Percentiles rank a stretch among this genome's conserved stretches.
Evolutionary conservation across 2,113 vertebrate genomes (phyloP).

Genomic region (Pseudorhombus dupliciocellatus): DNA sequence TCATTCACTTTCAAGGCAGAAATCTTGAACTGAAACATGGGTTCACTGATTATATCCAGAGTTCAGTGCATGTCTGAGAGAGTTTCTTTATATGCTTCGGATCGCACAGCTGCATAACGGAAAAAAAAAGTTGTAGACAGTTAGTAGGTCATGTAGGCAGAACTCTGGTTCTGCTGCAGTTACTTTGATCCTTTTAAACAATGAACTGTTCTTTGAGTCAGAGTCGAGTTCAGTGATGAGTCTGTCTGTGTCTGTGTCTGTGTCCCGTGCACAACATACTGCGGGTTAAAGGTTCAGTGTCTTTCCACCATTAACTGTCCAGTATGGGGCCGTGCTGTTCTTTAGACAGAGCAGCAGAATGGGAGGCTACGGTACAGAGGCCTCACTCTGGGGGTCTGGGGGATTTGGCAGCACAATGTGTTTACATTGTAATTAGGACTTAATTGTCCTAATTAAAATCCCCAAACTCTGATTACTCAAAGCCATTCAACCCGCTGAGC

Average conservation of each 20-base stretch:
- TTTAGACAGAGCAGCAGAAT: slow-evolving; percentile 57
- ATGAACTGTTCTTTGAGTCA: neutral
- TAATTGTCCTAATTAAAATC: slow-evolving; percentile 80
- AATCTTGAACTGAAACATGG: neutral
- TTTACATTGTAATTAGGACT: slow-evolving; percentile 81
- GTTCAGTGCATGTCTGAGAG: too few species aligned
- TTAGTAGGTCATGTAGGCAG: neutral
- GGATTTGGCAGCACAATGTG: slow-evolving; percentile 75
- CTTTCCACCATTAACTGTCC: slow-evolving; percentile 9
- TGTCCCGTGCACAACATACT: neutral
- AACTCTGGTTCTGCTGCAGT: neutral
- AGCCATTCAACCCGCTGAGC: slow-evolving; percentile 62
- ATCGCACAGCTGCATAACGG: neutral
- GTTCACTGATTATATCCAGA: neutral
- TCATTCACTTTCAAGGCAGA: neutral
- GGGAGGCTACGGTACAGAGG: slow-evolving; percentile 58
- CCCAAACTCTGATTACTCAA: slow-evolving; percentile 72
- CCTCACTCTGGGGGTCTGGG: slow-evolving; percentile 68
- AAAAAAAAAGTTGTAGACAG: neutral
- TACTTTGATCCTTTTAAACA: neutral
- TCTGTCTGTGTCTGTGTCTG: neutral
- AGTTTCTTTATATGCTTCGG: neutral
- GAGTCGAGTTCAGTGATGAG: neutral
- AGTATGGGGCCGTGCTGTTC: slow-evolving; percentile 36
- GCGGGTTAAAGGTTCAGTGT: slow-evolving; percentile 1